These are phyloP conservation scores for Raja brachyura DNA, from an alignment of 2,113 vertebrate genomes.

Conservation along the genomic window DNA sequence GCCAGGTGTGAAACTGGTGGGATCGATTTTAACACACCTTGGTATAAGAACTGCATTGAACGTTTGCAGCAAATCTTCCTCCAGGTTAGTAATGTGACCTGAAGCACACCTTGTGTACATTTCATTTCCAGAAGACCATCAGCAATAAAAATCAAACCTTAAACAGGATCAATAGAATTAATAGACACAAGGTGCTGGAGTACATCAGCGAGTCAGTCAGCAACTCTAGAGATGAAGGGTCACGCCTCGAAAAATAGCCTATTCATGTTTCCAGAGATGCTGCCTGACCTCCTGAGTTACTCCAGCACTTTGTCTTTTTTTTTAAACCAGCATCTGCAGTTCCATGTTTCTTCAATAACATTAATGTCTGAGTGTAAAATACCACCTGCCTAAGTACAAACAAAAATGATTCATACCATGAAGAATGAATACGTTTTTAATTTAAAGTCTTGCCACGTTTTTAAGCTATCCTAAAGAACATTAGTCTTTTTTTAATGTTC, in stretches of 20 bases:
- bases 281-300: too few species aligned
- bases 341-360: background rate
- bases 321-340: too few species aligned
- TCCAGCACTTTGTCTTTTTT: too few species aligned
- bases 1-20: conserved; percentile 87
- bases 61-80: conserved; percentile 92
- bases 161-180: background rate
- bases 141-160: background rate
- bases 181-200: background rate
- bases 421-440: background rate
- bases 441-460: background rate
- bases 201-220: too few species aligned
- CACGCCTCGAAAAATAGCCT: too few species aligned
- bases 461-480: background rate
- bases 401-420: background rate
- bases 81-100: conserved; percentile 61
- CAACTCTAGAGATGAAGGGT: too few species aligned
- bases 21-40: conserved; percentile 81
- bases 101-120: background rate
- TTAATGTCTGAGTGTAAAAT: background rate
- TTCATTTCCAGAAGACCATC: background rate
- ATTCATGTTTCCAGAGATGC: too few species aligned
- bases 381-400: background rate
- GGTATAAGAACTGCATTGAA: conserved; percentile 95
- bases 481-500: background rate